A percentile compares a stretch with the other conserved stretches of the same genome.
Evolutionary conservation across 1,140 invertebrate species (phyloP).

Genomic region (Goniozus legneri): DNA sequence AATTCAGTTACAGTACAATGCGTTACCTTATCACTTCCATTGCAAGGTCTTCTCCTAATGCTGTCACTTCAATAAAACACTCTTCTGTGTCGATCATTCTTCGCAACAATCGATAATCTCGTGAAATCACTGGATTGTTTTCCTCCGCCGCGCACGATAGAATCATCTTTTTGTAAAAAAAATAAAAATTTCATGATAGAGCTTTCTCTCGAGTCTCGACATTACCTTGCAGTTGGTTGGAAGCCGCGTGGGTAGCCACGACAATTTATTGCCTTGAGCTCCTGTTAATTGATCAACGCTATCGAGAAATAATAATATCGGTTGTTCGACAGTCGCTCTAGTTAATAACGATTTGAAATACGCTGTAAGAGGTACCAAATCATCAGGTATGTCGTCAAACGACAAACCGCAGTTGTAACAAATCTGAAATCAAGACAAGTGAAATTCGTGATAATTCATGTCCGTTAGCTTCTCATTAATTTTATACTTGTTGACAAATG

Average conservation of each 20-base stretch:
- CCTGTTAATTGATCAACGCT: conserved; percentile 95
- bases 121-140: conserved; percentile 78
- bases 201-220: no score
- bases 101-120: conserved; percentile 80
- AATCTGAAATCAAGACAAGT: conserved; percentile 63
- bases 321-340: conserved; percentile 75
- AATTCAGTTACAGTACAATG: background rate
- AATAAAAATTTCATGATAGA: conserved; percentile 2
- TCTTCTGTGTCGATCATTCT: conserved; percentile 88
- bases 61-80: conserved; percentile 89
- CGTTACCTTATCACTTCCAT: conserved; percentile 85
- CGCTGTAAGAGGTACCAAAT: conserved; percentile 90
- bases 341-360: conserved; percentile 93
- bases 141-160: conserved; percentile 86
- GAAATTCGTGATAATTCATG: no score
- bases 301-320: conserved; percentile 84
- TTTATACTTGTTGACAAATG: conserved; percentile 89
- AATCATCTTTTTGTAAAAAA: conserved; percentile 64
- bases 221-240: conserved; percentile 85
- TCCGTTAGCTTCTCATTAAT: no score
- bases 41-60: conserved; percentile 88
- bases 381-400: conserved; percentile 92
- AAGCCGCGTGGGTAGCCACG: conserved; percentile 90
- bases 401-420: conserved; percentile 92
- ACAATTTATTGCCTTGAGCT: conserved; percentile 89